A percentile compares a stretch with the other conserved stretches of the same genome.
Conservation (phyloP, 2,888 invertebrate genomes). For the Amphipoea oculea region DNA sequence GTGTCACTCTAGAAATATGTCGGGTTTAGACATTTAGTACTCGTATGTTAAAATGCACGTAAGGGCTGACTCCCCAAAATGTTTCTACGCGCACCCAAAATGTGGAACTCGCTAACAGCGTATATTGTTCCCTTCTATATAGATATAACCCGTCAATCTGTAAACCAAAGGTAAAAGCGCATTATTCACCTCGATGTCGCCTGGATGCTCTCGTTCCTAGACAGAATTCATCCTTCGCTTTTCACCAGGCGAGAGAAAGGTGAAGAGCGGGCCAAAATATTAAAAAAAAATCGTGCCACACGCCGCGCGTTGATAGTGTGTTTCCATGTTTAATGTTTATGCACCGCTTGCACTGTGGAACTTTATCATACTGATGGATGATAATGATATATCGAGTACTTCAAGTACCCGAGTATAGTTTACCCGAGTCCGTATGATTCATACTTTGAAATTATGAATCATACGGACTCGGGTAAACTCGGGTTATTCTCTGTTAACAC, state of each 20-base stretch:
- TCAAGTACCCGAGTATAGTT: neutral
- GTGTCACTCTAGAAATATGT: neutral
- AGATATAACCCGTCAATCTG: neutral
- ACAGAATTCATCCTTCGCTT: neutral
- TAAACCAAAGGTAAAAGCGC: neutral
- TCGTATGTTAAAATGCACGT: neutral
- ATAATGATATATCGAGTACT: conserved; percentile 23
- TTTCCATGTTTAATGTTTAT: conserved; percentile 30
- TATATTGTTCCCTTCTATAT: neutral
- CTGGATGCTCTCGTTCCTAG: neutral
- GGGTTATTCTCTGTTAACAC: conserved; percentile 37
- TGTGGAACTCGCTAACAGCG: neutral
- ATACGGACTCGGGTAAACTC: conserved; percentile 30
- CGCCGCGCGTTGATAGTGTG: neutral
- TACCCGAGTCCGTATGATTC: too few relatives aligned
- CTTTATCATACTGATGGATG: conserved; percentile 39
- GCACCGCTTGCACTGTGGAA: conserved; percentile 36
- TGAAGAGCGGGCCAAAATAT: neutral
- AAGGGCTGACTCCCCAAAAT: neutral
- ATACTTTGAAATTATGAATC: conserved; percentile 48
- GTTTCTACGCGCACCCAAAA: neutral
- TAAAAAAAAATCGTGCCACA: neutral
- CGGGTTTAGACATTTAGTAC: neutral
- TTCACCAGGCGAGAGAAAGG: neutral
- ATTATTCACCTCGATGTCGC: neutral